Evolutionary conservation across 2,888 invertebrate genomes (phyloP), one percentile per base, ranked within the genome.

Genomic region (Oasisia sp.): DNA sequence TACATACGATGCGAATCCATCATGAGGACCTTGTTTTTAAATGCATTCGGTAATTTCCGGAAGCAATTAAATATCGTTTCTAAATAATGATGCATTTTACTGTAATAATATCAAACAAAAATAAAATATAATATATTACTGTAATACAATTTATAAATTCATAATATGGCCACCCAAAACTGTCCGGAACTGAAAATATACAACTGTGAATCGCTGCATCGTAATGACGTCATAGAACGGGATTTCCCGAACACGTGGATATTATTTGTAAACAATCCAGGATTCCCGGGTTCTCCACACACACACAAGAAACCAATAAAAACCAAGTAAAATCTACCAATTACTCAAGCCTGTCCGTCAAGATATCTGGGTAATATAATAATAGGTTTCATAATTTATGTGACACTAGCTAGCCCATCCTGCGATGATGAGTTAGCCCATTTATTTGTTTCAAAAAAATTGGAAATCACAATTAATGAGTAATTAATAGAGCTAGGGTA

Each of bases 1-100:
- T 74, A 74, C 74, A 74, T 74, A 74, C 27, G 74, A 74, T 74
- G 74, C 74, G 74, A 74, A 74, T 74, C 74, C 74, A 74, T 74
- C 74, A 74, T 74, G 74, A 74, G 74, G 74, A 74, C 74, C 14
- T 74, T 74, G 74, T 74, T 74, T 74, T 74, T 74, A n/a, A 74
- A 74, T 27, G 74, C 74, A 74, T 74, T 74, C 74, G 74, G 74
- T 74, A 19, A 74, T 74, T 74, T 74, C 74, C 74, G 74, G 27
- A 74, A 27, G 27, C 74, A 74, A 74, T 14, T 0, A 74, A 74
- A 74, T 74, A 74, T 74, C 1, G 74, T 74, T 74, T 74, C n/a
- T 74, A 74, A n/a, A 74, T 27, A 74, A 74, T 74, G 74, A n/a
- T 19, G 74, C n/a, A 27, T 27, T 74, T 74, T 74, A 74, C 7